Percentiles rank a stretch among this genome's conserved stretches.
Conservation (phyloP, 2,888 invertebrate species). For the Volucella bombylans region DNA sequence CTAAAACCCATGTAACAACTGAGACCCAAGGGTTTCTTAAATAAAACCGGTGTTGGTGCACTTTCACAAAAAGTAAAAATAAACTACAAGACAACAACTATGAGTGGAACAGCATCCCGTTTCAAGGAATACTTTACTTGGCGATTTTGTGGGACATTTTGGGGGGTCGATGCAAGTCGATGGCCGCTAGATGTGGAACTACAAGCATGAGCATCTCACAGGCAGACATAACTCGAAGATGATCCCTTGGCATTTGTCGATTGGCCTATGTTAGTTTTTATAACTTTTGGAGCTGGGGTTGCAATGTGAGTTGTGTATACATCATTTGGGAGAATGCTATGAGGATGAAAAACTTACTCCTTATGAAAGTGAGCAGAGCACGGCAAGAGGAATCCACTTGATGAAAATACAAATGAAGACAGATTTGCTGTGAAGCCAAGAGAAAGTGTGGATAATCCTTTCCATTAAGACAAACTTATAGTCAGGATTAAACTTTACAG, state of each 20-base stretch:
- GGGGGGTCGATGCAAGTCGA: background rate
- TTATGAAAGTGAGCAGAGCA: slow-evolving; percentile 22
- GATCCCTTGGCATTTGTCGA: slow-evolving; percentile 60
- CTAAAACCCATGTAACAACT: slow-evolving; percentile 23
- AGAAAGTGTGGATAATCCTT: background rate
- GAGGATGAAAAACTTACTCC: slow-evolving; percentile 27
- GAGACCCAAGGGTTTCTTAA: slow-evolving; percentile 27
- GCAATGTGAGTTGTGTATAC: background rate
- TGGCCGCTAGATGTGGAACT: slow-evolving; percentile 11
- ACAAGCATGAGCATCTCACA: slow-evolving; percentile 42
- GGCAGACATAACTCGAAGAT: slow-evolving; percentile 30
- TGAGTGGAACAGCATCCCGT: slow-evolving; percentile 12
- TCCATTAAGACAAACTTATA: no score
- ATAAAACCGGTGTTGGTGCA: slow-evolving; percentile 31
- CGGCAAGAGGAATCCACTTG: background rate
- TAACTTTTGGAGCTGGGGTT: background rate
- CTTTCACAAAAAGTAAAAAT: slow-evolving; percentile 43
- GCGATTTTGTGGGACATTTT: background rate
- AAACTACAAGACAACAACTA: slow-evolving; percentile 3
- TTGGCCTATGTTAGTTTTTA: slow-evolving; percentile 14
- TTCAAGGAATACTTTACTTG: slow-evolving; percentile 34
- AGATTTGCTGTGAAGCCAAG: background rate
- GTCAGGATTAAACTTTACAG: no score
- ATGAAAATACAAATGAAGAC: slow-evolving; percentile 23
- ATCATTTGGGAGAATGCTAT: slow-evolving; percentile 20